Conservation (phyloP, 2,797 vertebrate genomes). For the Danionella dracula region DNA sequence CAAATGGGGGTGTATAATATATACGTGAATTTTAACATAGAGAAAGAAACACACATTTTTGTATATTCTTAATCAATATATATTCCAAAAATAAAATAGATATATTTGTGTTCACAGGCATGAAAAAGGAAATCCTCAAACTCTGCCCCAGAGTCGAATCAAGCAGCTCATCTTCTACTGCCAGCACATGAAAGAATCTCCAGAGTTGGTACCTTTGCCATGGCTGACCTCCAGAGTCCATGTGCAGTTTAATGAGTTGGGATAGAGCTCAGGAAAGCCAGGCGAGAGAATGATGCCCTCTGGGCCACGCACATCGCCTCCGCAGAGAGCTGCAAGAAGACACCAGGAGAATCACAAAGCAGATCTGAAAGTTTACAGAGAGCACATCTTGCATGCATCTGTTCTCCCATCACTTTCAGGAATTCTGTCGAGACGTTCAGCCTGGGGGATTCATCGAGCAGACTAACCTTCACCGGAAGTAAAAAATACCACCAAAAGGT, state of each 20-base stretch:
- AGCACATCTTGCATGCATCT: not conserved
- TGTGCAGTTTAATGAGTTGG: too few relatives aligned
- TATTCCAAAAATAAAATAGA: not conserved
- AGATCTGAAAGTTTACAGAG: not conserved
- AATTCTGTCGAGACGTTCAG: not conserved
- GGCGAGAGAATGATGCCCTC: too few relatives aligned
- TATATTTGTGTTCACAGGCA: not conserved
- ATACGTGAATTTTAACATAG: too few relatives aligned
- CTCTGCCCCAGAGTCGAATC: not conserved
- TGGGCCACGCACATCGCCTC: too few relatives aligned
- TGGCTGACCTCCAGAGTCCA: too few relatives aligned
- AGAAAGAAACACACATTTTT: too few relatives aligned
- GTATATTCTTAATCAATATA: too few relatives aligned
- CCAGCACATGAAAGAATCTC: not conserved
- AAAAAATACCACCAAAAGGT: conserved; percentile 33
- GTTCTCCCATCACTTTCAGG: not conserved
- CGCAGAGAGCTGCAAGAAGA: not conserved
- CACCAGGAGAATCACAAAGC: not conserved
- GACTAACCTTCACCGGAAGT: conserved; percentile 11
- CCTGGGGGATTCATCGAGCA: conserved; percentile 1
- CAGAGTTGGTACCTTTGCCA: not conserved
- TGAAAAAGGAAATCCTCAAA: too few relatives aligned
- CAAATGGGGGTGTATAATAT: too few relatives aligned
- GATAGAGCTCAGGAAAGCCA: too few relatives aligned
- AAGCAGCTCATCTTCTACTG: not conserved